These are phyloP conservation scores for Tor tambroides DNA, from an alignment of 2,113 vertebrate genomes.

Conservation along the genomic window DNA sequence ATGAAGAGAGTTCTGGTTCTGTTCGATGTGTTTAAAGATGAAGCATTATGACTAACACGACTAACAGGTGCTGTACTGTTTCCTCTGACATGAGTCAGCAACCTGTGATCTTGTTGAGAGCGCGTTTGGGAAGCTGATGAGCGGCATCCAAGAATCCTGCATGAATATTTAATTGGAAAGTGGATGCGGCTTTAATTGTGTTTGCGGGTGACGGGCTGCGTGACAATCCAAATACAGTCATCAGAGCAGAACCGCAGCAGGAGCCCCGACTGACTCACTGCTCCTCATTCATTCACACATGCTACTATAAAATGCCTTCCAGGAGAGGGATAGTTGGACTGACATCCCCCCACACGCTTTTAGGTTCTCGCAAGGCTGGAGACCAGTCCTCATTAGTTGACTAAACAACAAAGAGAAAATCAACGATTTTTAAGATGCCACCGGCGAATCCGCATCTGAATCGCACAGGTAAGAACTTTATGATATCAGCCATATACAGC, in stretches of 20 bases:
- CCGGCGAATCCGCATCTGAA: neutral
- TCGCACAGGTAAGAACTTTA: neutral
- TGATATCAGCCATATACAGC: neutral
- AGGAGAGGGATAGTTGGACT: neutral
- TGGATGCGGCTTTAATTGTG: slow-evolving; percentile 24
- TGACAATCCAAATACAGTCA: slow-evolving; percentile 26
- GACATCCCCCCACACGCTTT: too few species aligned
- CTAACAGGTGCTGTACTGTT: slow-evolving; percentile 41
- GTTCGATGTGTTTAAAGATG: slow-evolving; percentile 19
- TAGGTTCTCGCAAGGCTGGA: neutral
- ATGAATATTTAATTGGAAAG: slow-evolving; percentile 49
- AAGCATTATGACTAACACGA: slow-evolving; percentile 28
- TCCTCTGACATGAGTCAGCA: slow-evolving; percentile 39
- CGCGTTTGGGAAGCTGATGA: slow-evolving; percentile 26
- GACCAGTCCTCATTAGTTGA: neutral
- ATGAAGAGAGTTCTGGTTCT: neutral
- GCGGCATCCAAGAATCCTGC: slow-evolving; percentile 37
- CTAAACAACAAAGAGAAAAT: too few species aligned
- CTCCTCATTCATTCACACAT: neutral
- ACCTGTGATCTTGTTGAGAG: slow-evolving; percentile 32
- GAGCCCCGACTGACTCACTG: slow-evolving; percentile 25
- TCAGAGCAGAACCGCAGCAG: slow-evolving; percentile 16
- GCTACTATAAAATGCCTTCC: slow-evolving; percentile 15
- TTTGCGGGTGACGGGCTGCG: slow-evolving; percentile 23
- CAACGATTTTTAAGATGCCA: neutral